A percentile compares a stretch with the other conserved stretches of the same genome.
These are phyloP conservation scores for Scleropages formosus DNA, from an alignment of 2,797 vertebrate genomes.

Conservation along the genomic window DNA sequence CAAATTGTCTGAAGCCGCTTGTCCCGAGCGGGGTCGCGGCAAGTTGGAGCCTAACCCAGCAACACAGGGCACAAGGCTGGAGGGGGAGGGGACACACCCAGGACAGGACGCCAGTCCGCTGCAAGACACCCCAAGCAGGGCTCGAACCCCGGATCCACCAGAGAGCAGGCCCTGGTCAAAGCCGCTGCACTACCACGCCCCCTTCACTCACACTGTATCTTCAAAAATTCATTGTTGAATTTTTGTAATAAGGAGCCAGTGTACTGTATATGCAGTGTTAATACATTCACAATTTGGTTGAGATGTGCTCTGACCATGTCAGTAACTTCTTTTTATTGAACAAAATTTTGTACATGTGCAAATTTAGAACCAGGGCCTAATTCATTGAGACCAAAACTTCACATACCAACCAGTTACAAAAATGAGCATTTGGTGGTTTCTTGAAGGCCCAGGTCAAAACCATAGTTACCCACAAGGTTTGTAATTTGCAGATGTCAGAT, in stretches of 20 bases:
- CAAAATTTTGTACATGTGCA: constrained; percentile 17
- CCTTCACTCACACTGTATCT: constrained; percentile 6
- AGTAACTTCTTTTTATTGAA: constrained; percentile 21
- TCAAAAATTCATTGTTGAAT: no score
- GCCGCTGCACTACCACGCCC: no score
- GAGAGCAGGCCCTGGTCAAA: no score
- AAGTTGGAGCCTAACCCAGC: no score
- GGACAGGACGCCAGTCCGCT: no score
- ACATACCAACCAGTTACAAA: constrained; percentile 11
- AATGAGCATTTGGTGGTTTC: constrained; percentile 46
- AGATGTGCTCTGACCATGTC: constrained; percentile 35
- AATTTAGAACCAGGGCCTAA: constrained; percentile 30
- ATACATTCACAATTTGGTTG: constrained; percentile 31
- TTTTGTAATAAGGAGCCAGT: neutral
- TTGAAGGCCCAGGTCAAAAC: constrained; percentile 51
- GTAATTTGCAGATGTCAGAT: constrained; percentile 64
- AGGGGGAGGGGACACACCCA: no score
- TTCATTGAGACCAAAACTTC: constrained; percentile 8
- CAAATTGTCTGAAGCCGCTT: no score
- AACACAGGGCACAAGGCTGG: no score
- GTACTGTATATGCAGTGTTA: constrained; percentile 31
- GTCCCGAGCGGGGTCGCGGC: no score
- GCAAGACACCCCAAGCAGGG: no score
- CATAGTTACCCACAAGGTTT: constrained; percentile 51
- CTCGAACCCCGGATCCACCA: no score